These are phyloP conservation scores for Tenebrosternarchus preto DNA, from an alignment of 2,113 vertebrate genomes.

Conservation along the genomic window DNA sequence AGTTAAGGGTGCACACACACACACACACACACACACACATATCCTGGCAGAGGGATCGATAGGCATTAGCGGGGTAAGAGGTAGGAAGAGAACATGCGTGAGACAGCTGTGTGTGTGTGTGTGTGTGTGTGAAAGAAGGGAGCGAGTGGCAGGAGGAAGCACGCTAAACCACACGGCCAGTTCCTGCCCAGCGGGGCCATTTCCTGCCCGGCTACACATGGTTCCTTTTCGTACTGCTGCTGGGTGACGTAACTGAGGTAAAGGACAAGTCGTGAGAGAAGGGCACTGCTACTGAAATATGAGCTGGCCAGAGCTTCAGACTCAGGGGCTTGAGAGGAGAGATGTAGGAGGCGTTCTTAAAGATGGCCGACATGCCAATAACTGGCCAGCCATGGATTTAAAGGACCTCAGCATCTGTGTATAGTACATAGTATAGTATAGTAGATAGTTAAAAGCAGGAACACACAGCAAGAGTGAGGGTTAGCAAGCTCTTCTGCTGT, in stretches of 20 bases:
- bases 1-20: conserved; percentile 62
- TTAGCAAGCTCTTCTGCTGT: too few species aligned
- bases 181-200: conserved; percentile 12
- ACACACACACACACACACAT: conserved; percentile 49
- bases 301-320: not conserved
- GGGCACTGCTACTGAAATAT: conserved; percentile 7
- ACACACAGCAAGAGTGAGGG: too few species aligned
- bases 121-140: conserved; percentile 34
- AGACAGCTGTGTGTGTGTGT: too few species aligned
- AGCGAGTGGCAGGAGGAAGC: conserved; percentile 22
- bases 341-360: too few species aligned
- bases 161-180: conserved; percentile 8
- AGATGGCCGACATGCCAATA: not conserved
- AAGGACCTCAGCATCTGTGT: not conserved
- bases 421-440: not conserved
- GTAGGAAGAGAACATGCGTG: conserved; percentile 36
- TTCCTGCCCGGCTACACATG: not conserved
- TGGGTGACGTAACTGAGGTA: not conserved
- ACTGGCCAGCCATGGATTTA: not conserved
- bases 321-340: too few species aligned
- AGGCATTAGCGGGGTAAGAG: conserved; percentile 71
- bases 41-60: conserved; percentile 72
- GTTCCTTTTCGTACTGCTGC: not conserved
- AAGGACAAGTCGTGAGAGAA: conserved; percentile 2
- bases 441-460: too few species aligned